A percentile compares a stretch with the other conserved stretches of the same genome.
These are phyloP conservation scores for Epizoanthus stellaris DNA, from an alignment of 92 coral and sea anemone species.

Conservation along the genomic window DNA sequence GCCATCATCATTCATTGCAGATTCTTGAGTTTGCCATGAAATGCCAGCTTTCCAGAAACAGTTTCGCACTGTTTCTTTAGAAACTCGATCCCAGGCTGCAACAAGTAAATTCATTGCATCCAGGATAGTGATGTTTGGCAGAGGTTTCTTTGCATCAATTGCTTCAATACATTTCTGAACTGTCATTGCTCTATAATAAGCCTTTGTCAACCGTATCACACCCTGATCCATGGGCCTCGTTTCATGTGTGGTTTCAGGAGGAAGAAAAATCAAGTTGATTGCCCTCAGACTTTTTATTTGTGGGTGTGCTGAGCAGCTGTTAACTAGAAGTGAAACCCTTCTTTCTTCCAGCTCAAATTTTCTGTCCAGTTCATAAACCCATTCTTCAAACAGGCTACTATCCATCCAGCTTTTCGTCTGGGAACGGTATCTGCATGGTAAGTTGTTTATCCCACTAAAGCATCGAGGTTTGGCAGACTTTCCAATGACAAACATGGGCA, in stretches of 20 bases:
- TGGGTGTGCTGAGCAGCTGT: conserved; percentile 14
- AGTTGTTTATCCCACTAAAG: conserved; percentile 23
- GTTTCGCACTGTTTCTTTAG: conserved; percentile 38
- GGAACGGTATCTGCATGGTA: conserved; percentile 39
- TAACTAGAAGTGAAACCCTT: conserved; percentile 25
- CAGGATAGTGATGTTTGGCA: conserved; percentile 40
- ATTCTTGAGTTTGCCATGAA: conserved; percentile 13
- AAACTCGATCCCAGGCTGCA: conserved; percentile 36
- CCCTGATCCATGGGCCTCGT: conserved; percentile 28
- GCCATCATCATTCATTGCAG: conserved; percentile 31
- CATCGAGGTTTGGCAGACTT: conserved; percentile 23
- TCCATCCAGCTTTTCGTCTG: conserved; percentile 39
- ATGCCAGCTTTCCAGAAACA: conserved; percentile 52
- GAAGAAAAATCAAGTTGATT: conserved; percentile 4
- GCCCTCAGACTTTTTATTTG: conserved; percentile 8
- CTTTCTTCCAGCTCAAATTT: conserved; percentile 15
- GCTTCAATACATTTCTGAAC: conserved; percentile 30
- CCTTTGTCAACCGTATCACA: conserved; percentile 19
- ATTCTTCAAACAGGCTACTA: conserved; percentile 3
- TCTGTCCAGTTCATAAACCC: conserved; percentile 30
- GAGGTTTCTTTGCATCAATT: conserved; percentile 16
- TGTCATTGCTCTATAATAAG: conserved; percentile 37
- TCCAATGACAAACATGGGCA: conserved; percentile 48
- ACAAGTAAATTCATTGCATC: conserved; percentile 47
- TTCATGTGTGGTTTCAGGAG: neutral